These are phyloP conservation scores for Coelinius sp. DNA, from an alignment of 2,888 invertebrate species.

Conservation along the genomic window DNA sequence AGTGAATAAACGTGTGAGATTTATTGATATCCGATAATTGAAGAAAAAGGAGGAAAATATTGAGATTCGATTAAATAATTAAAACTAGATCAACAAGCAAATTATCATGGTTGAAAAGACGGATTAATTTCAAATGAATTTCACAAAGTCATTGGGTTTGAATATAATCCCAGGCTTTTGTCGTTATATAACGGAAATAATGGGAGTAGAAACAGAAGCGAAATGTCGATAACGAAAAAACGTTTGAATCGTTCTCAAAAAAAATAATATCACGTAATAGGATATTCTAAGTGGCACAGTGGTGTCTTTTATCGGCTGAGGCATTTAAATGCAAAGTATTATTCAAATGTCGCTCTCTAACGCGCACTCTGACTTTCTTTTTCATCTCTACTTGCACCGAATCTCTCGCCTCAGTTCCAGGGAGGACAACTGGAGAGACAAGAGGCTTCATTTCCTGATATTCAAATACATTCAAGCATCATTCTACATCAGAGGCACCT, in stretches of 20 bases:
- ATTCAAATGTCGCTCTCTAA: conserved; percentile 63
- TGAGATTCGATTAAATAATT: background rate
- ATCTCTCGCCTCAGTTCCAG: conserved; percentile 41
- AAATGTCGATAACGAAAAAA: conserved; percentile 34
- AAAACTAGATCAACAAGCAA: no score
- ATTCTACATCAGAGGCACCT: conserved; percentile 49
- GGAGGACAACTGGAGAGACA: conserved; percentile 49
- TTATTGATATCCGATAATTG: background rate
- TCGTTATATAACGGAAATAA: background rate
- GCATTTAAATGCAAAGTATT: conserved; percentile 70
- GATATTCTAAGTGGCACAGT: conserved; percentile 66
- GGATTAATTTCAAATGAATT: conserved; percentile 11
- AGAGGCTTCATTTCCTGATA: conserved; percentile 69
- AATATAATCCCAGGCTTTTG: background rate
- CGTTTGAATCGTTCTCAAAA: conserved; percentile 43
- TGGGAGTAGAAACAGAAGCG: background rate
- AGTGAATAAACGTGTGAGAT: background rate
- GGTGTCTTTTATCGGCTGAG: conserved; percentile 66
- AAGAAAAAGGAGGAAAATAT: background rate
- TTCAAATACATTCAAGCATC: conserved; percentile 69
- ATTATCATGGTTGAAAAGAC: background rate
- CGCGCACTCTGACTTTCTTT: conserved; percentile 43
- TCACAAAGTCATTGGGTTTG: conserved; percentile 23
- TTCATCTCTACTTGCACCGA: conserved; percentile 25
- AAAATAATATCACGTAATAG: conserved; percentile 67